These are phyloP conservation scores for Merops nubicus DNA, from an alignment of 2,113 vertebrate species.

Conservation along the genomic window DNA sequence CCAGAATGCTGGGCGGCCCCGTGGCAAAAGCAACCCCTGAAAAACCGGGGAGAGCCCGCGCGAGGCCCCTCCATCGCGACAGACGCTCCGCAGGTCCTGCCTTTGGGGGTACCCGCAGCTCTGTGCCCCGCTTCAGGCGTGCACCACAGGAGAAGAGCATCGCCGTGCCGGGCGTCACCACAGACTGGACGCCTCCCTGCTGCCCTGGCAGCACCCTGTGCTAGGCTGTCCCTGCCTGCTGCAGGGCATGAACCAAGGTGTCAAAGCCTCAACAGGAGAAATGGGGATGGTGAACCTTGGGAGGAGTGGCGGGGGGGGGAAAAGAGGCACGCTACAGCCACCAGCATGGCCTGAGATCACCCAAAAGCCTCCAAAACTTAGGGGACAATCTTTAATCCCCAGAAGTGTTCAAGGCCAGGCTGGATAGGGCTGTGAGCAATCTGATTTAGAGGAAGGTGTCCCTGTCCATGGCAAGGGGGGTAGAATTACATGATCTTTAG, in stretches of 20 bases:
- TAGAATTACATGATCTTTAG: background rate
- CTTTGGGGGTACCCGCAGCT: rapidly evolving
- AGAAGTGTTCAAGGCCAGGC: background rate
- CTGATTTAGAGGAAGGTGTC: background rate
- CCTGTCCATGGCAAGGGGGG: background rate
- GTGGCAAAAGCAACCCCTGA: background rate
- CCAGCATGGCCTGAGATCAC: rapidly evolving
- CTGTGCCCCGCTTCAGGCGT: rapidly evolving
- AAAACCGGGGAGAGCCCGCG: rapidly evolving
- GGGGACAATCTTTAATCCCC: background rate
- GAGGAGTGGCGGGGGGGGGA: background rate
- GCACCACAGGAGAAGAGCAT: background rate
- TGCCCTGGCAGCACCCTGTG: background rate
- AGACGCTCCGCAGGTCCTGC: rapidly evolving
- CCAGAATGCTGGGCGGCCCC: background rate
- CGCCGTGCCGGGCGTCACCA: rapidly evolving
- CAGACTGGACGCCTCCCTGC: background rate
- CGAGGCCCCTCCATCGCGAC: rapidly evolving
- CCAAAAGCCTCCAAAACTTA: background rate
- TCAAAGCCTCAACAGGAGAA: background rate
- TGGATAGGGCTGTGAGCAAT: background rate
- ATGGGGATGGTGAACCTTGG: background rate
- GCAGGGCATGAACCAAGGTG: background rate
- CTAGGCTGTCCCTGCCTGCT: background rate
- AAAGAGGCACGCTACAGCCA: too few relatives aligned